Percentiles rank a stretch among this genome's conserved stretches.
Conservation (phyloP, 2,113 vertebrate genomes). For the Gallinago undulata region DNA sequence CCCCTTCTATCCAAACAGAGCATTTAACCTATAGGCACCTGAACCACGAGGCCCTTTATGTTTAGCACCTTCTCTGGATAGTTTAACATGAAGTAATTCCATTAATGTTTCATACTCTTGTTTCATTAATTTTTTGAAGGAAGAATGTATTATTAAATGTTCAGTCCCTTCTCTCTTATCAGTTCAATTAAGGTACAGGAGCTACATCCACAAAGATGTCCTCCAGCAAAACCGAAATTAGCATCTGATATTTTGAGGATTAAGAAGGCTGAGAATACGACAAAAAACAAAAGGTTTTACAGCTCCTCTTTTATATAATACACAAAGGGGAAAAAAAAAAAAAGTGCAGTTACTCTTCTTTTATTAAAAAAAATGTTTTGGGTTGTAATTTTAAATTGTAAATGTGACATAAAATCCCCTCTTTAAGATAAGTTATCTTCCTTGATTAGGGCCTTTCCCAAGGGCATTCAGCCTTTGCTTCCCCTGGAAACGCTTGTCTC, state of each 20-base stretch:
- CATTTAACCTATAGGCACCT: background rate
- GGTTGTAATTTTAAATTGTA: background rate
- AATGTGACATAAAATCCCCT: background rate
- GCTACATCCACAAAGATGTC: background rate
- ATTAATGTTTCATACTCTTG: constrained; percentile 51
- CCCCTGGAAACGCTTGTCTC: background rate
- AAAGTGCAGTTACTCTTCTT: background rate
- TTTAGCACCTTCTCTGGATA: constrained; percentile 26
- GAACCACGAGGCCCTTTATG: background rate
- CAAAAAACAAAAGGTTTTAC: background rate
- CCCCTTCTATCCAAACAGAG: background rate
- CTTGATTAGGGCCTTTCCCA: background rate
- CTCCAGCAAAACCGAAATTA: background rate
- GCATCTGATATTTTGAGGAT: background rate
- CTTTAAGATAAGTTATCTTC: background rate
- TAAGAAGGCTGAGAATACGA: background rate
- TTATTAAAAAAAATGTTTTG: background rate
- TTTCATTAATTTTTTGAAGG: constrained; percentile 53
- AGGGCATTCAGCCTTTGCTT: background rate
- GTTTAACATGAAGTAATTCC: constrained; percentile 37
- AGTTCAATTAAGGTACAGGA: constrained; percentile 35
- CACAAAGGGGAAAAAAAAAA: background rate
- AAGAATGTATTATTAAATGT: constrained; percentile 56
- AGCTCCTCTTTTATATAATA: background rate
- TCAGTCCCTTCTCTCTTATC: constrained; percentile 31